Percentiles rank a stretch among this genome's conserved stretches.
Conservation (phyloP, 1,140 invertebrate genomes). For the Physella acuta region DNA sequence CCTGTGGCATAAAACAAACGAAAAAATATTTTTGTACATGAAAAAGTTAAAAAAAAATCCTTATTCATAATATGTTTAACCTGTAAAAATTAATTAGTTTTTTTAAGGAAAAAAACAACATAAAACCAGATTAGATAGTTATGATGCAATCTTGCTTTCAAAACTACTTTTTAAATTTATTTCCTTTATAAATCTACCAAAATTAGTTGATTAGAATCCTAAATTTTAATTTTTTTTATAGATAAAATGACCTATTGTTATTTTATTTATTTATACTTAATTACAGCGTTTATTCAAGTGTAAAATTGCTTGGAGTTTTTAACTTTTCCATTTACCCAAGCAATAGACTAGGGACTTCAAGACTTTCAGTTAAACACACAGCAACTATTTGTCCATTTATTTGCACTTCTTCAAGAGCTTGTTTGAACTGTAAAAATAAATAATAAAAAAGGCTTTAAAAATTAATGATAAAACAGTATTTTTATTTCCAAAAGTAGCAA, state of each 20-base stretch:
- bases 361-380: slow-evolving; percentile 22
- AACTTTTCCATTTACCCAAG: background rate
- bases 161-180: background rate
- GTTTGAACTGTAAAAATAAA: slow-evolving; percentile 11
- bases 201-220: background rate
- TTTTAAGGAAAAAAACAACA: background rate
- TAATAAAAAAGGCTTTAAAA: background rate
- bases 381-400: slow-evolving; percentile 27
- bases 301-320: background rate
- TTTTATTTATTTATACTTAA: background rate
- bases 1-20: background rate
- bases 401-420: background rate
- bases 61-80: background rate
- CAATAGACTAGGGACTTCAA: slow-evolving; percentile 25
- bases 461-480: background rate
- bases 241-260: background rate
- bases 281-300: background rate
- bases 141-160: background rate
- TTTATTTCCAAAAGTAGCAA: background rate
- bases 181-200: background rate
- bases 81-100: background rate
- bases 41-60: background rate
- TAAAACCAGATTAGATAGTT: background rate
- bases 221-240: background rate
- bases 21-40: background rate